Base-by-base conservation (phyloP, 2,797 vertebrate species). In the Urocyon cinereoargenteus region DNA sequence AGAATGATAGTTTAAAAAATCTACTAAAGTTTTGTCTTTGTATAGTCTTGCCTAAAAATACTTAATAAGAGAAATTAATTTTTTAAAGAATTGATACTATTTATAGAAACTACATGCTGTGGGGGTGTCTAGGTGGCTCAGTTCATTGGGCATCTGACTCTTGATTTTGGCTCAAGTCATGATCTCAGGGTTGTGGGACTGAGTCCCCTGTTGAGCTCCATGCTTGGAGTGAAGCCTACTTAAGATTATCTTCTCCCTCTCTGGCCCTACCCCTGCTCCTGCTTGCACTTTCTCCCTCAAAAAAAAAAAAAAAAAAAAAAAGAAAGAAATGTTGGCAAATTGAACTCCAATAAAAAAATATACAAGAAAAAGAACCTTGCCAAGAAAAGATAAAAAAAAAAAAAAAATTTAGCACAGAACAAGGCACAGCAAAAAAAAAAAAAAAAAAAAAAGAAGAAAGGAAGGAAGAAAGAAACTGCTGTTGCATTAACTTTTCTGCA, bases 1-100 rank as follows among this genome's bases (percentile, higher is more conserved):
- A 86, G 53, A 82, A 81, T 28, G 68, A 24, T 62, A 75, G 28
- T 22, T 86, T 95, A 78, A 6, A 82, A 82, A 89, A 70, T 53
- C 66, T 88, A 11, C 51, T 9, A 62, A 62, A 31, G 31, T 86
- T 91, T 83, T 77, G 26, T 61, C 28, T 92, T 92, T 92, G 19
- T 59, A 77, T 75, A 55, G 21, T 59, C 28, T 93, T 93, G 36
- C 12, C 92, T 61, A 90, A 79, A 96, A 86, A 86, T 83, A 49
- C 34, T 85, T 81, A 86, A 15, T 83, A 94, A 68, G 61, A 40
- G n/a, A 72, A 92, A 87, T 40, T 79, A 66, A 28, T 95, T 81
- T 26, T 68, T 75, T 70, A 91, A 85, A 75, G 45, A 77, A 91
- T 26, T 79, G 21, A 61, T 94, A 55, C 15, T 83, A 31, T 79